phyloP scores from a whole-genome alignment of 2,888 invertebrate species.

The Phyto melanocephala region DNA sequence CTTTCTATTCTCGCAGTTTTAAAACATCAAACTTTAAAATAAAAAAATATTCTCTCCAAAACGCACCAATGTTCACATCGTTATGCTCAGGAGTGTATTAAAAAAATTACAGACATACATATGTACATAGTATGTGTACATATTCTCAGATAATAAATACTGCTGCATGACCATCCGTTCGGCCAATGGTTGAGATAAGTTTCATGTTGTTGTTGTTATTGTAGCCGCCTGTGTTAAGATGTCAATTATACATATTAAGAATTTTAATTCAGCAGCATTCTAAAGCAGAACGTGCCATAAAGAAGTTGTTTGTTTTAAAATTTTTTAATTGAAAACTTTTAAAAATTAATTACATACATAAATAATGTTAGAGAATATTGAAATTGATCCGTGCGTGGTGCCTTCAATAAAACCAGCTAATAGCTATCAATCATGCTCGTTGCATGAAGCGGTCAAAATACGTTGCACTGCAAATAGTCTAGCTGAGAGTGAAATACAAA shows the following conservation, averaged over 20 bases:
- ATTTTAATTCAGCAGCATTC: neutral
- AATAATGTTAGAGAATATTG: slow-evolving; percentile 30
- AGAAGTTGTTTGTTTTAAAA: neutral
- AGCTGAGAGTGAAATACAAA: slow-evolving; percentile 82
- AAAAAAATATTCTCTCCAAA: no score
- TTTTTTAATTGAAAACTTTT: neutral
- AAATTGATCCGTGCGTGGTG: neutral
- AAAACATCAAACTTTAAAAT: no score
- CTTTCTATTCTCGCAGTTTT: no score
- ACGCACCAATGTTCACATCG: no score
- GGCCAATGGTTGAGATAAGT: neutral
- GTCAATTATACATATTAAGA: neutral
- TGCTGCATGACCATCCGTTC: neutral
- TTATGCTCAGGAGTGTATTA: no score
- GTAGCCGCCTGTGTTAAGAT: neutral
- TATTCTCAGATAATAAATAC: neutral
- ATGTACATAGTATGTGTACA: no score
- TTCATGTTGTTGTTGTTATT: neutral
- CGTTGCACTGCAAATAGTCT: slow-evolving; percentile 80
- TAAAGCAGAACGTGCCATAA: neutral
- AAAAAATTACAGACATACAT: no score
- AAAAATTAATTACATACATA: neutral
- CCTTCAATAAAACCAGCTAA: slow-evolving; percentile 81
- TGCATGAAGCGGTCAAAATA: slow-evolving; percentile 84
- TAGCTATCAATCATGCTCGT: slow-evolving; percentile 80